Evolutionary conservation across 2,888 invertebrate genomes (phyloP), one percentile per base, ranked within the genome.

Genomic region (Diaphora mendica): DNA sequence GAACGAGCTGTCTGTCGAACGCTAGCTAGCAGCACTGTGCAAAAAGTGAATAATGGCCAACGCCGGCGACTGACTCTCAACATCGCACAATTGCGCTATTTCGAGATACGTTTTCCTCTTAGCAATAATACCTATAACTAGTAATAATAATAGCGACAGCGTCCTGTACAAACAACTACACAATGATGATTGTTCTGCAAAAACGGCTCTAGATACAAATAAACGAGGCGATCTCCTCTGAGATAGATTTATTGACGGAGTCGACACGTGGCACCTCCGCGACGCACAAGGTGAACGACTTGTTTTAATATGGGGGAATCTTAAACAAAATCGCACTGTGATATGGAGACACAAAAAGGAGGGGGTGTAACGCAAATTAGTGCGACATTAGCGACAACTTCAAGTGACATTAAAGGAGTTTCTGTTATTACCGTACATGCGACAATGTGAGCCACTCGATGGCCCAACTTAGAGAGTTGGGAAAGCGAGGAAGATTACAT

Each of bases 101-200:
- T 93, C 89, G 88, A 93, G 92, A 90, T 88, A 88, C 89, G 88
- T 94, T 93, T 93, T 94, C 93, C 94, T 94, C 92, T 85, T 92
- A 90, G 89, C 87, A 89, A 91, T 88, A 90, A 88, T 89, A 91
- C 88, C 86, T 87, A 89, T 70, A 23, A 44, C 82, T 78, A 82
- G 85, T 88, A 90, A 91, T 91, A 91, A 92, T 91, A 91, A 91
- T 87, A 87, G 74, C 59, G 75, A 73, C 80, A 78, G 72, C 79
- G 79, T 84, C 82, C 80, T 77, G 82, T 83, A 84, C 87, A 87
- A 87, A 87, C 82, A 87, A 80, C 82, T 85, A 86, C 80, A 85
- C 81, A 84, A 88, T 87, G 86, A 88, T 85, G 85, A 89, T 82
- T 87, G 88, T 85, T 86, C 55, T 80, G 83, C 84, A 84, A 88